Evolutionary conservation across 2,888 invertebrate species (phyloP), one percentile per base, ranked within the genome.

Genomic region (Hipparchia sbordonii): DNA sequence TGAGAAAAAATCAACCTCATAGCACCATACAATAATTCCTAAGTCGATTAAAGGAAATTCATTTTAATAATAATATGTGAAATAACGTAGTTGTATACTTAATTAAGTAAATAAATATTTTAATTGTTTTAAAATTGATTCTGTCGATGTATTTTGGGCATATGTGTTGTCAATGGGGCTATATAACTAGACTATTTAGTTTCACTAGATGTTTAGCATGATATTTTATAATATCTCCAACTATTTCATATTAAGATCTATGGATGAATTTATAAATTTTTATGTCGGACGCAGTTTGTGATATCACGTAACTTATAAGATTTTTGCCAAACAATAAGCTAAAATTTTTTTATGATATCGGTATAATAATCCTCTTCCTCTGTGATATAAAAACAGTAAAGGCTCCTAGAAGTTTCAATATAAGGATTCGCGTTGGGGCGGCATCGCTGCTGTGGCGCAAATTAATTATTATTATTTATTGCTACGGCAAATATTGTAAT

Each of bases 1-100:
- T 65, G 33, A 10, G 63, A 59, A 69, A 45, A 71, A 72, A 74
- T 72, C 39, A 69, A 71, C 33, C 65, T 71, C 65, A 23, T 82
- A 82, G 82, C 82, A 82, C 82, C 82, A 80, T 78, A 78, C 74
- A 74, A 77, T 78, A 79, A 79, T 78, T 78, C 77, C 77, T 79
- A 76, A 74, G 59, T 71, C 8, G 8, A 66, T 59, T 71, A 72
- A 75, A 65, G 33, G 70, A 12, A 52, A 74, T 66, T 72, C 61
- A 65, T 45, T 45, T 45, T 51, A 23, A 23, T 23, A 23, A 23
- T 23, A 39, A 23, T 13, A 48, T 45, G 13, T 52, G 13, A 68
- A 63, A 46, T 68, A n/a, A 65, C 59, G 6, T 61, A 69, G 52
- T 48, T 7, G 46, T 62, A 46, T 4, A 6, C 7, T 7, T 48